Evolutionary conservation across 2,888 invertebrate genomes (phyloP), one percentile per base, ranked within the genome.

Genomic region (Spodoptera littoralis): DNA sequence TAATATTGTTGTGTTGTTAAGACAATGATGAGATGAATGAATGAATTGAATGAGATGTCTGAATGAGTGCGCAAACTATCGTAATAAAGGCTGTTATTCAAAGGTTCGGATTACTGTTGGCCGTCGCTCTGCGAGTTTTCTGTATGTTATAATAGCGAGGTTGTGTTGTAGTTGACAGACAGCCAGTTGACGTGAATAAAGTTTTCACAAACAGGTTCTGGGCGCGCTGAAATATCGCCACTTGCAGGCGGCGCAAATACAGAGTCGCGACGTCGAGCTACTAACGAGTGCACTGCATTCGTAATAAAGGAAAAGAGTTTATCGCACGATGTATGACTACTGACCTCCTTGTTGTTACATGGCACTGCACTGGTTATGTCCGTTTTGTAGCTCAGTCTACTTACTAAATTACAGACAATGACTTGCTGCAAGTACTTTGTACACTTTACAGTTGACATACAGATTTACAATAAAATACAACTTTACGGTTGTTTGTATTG

Each of bases 231-330:
- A 84, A 87, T 91, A 90, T 92, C 87, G 87, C 92, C 90, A 89
- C 90, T 92, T 90, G 88, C 92, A 91, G 92, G 83, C 90, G 84
- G 82, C 83, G 84, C 84, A 83, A 84, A 81, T 82, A 82, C 82
- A 80, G 81, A 82, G 84, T 64, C 80, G 77, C 77, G 73, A 83
- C 84, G 77, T 60, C 62, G 84, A 84, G 84, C 81, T 80, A 82
- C 81, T 81, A 84, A 84, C 73, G 71, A 79, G 80, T 79, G 73
- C 79, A 71, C 69, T 60, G 79, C 78, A 79, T 79, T 79, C 76
- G 69, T 80, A 79, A 79, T 78, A 79, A 79, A 79, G 81, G 81
- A 78, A 79, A 76, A 80, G 79, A 80, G 79, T 80, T 80, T 80
- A 79, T 79, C 79, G 81, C 64, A 58, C 70, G 76, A 80, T 74